Percentiles rank a stretch among this genome's conserved stretches.
Conservation (phyloP, 1,140 invertebrate species). For the Metaphire vulgaris region DNA sequence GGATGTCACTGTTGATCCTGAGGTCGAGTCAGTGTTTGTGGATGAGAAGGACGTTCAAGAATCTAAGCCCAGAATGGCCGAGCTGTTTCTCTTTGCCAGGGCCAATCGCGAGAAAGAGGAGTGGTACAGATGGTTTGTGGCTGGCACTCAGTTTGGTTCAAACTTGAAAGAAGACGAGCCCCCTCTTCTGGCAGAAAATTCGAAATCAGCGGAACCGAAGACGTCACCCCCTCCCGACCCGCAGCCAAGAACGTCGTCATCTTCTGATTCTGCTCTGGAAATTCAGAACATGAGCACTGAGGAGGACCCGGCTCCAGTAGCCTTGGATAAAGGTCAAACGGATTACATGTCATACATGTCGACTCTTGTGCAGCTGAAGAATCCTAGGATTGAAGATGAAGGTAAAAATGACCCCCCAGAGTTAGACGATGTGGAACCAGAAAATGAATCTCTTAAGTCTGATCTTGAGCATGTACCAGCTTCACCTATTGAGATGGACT, state of each 20-base stretch:
- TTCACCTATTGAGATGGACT: slow-evolving; percentile 36
- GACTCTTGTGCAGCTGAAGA: background rate
- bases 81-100: slow-evolving; percentile 68
- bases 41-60: background rate
- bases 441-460: background rate
- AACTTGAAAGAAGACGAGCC: background rate
- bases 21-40: background rate
- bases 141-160: slow-evolving; percentile 35
- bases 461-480: background rate
- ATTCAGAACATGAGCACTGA: no score
- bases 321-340: background rate
- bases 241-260: background rate
- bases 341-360: background rate
- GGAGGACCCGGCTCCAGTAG: background rate
- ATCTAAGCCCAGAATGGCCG: background rate
- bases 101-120: slow-evolving; percentile 80
- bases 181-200: background rate
- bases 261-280: background rate
- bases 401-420: no score
- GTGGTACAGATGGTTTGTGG: slow-evolving; percentile 61
- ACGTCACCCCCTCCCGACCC: background rate
- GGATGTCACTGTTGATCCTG: background rate
- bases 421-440: background rate
- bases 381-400: no score
- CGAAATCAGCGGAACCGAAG: background rate